phyloP scores from a whole-genome alignment of 2,113 vertebrate genomes.

The Caretta caretta region DNA sequence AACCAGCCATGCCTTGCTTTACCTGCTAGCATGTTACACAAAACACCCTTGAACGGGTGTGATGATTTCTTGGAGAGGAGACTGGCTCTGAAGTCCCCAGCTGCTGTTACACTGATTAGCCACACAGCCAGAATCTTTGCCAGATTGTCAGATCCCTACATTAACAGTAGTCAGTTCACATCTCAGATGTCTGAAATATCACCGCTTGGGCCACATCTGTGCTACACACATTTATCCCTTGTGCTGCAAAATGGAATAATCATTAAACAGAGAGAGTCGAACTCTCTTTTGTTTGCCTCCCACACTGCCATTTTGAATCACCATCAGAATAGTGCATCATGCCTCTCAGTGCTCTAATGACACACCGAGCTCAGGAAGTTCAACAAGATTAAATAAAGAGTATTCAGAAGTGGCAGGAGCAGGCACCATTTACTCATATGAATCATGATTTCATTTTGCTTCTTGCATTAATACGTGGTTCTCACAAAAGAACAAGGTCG shows the following conservation, averaged over 20 bases:
- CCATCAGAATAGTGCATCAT: background rate
- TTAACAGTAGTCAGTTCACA: rapidly evolving
- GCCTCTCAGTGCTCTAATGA: background rate
- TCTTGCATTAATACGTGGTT: background rate
- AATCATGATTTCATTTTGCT: background rate
- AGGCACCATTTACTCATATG: background rate
- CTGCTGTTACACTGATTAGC: background rate
- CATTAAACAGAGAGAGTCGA: background rate
- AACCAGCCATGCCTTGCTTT: background rate
- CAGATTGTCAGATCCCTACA: background rate
- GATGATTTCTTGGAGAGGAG: background rate
- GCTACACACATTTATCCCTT: background rate
- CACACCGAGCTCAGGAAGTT: background rate
- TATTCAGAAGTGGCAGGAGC: background rate
- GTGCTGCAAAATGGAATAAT: background rate
- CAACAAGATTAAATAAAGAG: background rate
- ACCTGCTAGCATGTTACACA: rapidly evolving
- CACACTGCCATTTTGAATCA: conserved; percentile 34
- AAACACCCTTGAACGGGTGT: background rate
- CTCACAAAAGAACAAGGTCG: background rate
- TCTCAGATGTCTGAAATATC: background rate
- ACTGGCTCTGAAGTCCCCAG: background rate
- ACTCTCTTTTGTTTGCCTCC: conserved; percentile 34
- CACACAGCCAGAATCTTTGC: background rate
- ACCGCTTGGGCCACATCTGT: background rate